phyloP scores from a whole-genome alignment of 2,797 vertebrate species.

The Muraenolepis orangiensis region DNA sequence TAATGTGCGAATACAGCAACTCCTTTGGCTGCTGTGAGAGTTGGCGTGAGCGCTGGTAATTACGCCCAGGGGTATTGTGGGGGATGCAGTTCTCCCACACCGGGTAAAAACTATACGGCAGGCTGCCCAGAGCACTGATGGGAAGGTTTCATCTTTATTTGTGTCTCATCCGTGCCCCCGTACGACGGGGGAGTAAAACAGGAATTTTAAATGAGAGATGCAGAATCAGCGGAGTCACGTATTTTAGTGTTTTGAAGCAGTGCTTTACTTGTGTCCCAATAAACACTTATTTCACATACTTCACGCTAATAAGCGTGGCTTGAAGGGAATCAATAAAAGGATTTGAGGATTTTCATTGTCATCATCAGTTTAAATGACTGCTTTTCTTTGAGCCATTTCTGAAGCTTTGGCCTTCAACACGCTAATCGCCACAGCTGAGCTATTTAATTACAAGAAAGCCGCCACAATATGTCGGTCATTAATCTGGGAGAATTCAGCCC shows the following conservation, averaged over 20 bases:
- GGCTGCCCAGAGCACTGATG: constrained; percentile 31
- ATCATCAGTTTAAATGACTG: not conserved
- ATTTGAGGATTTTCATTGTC: not conserved
- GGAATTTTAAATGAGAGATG: not conserved
- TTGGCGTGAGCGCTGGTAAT: constrained; percentile 48
- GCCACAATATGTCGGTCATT: not conserved
- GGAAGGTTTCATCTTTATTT: not conserved
- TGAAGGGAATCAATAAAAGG: not conserved
- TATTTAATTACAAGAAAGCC: not conserved
- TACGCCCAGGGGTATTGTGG: constrained; percentile 39
- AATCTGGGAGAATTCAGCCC: not conserved
- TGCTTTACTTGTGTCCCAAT: not conserved
- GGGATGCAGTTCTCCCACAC: constrained; percentile 25
- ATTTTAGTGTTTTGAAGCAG: too few species aligned
- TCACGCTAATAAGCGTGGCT: not conserved
- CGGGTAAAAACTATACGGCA: constrained; percentile 29
- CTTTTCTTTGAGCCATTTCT: not conserved
- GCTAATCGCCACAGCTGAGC: not conserved
- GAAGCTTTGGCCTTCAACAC: not conserved
- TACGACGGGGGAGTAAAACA: not conserved
- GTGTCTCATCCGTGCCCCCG: not conserved
- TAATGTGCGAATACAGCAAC: constrained; percentile 15
- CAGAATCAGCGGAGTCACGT: too few species aligned
- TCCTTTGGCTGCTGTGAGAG: constrained; percentile 50
- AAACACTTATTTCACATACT: not conserved